A percentile compares a stretch with the other conserved stretches of the same genome.
phyloP scores from a whole-genome alignment of 2,888 invertebrate genomes.

The Hirtodrosophila histrioides region DNA sequence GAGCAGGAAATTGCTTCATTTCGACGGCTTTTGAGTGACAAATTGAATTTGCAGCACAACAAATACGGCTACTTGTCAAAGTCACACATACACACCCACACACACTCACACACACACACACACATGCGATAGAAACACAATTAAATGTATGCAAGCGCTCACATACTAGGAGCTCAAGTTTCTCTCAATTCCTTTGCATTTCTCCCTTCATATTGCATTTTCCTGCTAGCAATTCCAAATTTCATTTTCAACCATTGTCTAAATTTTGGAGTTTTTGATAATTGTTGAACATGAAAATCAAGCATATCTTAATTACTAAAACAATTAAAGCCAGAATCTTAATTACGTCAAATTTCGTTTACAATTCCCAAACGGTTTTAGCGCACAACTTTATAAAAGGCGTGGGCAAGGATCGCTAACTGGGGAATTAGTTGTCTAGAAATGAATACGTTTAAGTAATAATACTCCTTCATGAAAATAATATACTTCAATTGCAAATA shows the following conservation, averaged over 20 bases:
- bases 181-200: constrained; percentile 13
- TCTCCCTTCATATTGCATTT: background rate
- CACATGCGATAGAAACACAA: constrained; percentile 13
- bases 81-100: constrained; percentile 22
- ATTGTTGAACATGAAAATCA: no score
- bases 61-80: constrained; percentile 70
- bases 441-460: no score
- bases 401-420: background rate
- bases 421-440: background rate
- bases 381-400: background rate
- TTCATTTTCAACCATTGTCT: background rate
- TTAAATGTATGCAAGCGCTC: constrained; percentile 24
- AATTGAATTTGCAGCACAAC: constrained; percentile 70
- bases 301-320: no score
- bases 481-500: no score
- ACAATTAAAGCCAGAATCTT: no score
- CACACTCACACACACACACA: constrained; percentile 11
- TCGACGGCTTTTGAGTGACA: constrained; percentile 74
- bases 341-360: background rate
- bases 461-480: no score
- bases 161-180: constrained; percentile 6
- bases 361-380: background rate
- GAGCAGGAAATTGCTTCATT: constrained; percentile 69
- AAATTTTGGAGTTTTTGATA: no score
- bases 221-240: background rate